Base-by-base conservation (phyloP, 2,113 vertebrate species). In the Sardina pilchardus region DNA sequence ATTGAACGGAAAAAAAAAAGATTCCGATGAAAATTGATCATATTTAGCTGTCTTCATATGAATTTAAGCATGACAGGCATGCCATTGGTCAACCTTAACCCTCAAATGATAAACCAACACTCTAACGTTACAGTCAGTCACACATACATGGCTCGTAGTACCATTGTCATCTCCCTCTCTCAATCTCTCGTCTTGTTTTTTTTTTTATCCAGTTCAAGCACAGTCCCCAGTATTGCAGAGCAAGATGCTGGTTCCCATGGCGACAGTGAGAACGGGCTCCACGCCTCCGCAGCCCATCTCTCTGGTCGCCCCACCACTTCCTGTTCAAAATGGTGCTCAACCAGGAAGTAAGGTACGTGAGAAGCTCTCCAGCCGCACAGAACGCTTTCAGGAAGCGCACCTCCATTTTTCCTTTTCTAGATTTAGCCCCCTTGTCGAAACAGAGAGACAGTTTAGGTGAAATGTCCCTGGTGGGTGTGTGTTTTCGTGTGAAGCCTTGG, bases 211-310 rank as follows among this genome's bases (percentile, higher is more conserved):
- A 97, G 94, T 96, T 89, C 96, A 96, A 94, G 93, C 94, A 21
- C 96, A 96, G n/a, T 94, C 96, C 19, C 94, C 96, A 0, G 94
- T 95, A 90, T 93, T 97, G 91, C 94, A 95, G 91, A 96, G 94
- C 93, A 98, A 97, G 93, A 96, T 97, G 93, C 90, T 97, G 84
- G 96, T 98, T 93, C 96, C 97, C 87, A 93, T 97, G 96, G 95
- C 96, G 12, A 95, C 96, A 6, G 95, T 96, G 85, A 94, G 95
- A 89, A 93, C 96, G 2, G 95, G 94, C 56, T 91, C 96, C 0
- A 92, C 96, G 86, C 93, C 95, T 93, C 95, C 96, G 36, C 94
- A 96, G 88, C 95, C 96, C 7, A 93, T 97, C 86, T 96, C 97
- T 63, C 93, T 97, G 75, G 95, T 96, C 86, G 94, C 96, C 81